Conservation (phyloP, 2,888 invertebrate genomes). For the Sinotaia quadrata region DNA sequence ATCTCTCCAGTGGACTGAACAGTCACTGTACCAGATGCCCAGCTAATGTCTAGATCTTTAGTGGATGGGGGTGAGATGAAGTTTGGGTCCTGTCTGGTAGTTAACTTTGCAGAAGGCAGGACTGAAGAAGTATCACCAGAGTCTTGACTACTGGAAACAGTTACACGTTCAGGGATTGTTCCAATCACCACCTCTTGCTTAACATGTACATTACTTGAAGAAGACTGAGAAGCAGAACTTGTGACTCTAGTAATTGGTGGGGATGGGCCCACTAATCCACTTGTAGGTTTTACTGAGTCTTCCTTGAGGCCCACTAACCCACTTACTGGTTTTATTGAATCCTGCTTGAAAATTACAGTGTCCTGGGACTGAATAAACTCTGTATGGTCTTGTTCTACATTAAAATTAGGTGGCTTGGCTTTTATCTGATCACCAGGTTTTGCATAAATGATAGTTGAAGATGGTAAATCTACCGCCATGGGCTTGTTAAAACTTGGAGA, state of each 20-base stretch:
- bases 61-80: neutral
- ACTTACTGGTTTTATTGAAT: too few relatives aligned
- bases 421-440: constrained; percentile 55
- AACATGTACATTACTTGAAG: too few relatives aligned
- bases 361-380: too few relatives aligned
- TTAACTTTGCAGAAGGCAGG: neutral
- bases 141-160: constrained; percentile 33
- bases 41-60: constrained; percentile 52
- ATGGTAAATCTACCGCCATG: constrained; percentile 32
- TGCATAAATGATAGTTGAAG: constrained; percentile 57
- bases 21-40: constrained; percentile 69
- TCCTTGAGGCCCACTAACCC: neutral
- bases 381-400: neutral
- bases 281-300: neutral
- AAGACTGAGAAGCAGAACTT: neutral
- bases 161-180: constrained; percentile 1
- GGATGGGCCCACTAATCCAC: neutral
- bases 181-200: constrained; percentile 15
- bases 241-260: too few relatives aligned
- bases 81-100: too few relatives aligned
- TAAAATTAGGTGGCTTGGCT: constrained; percentile 2
- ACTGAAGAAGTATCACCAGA: constrained; percentile 29
- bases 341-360: neutral
- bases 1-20: constrained; percentile 81
- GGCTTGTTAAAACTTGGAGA: constrained; percentile 1